phyloP scores from a whole-genome alignment of 1,140 invertebrate species.

The Ylistrum balloti region DNA sequence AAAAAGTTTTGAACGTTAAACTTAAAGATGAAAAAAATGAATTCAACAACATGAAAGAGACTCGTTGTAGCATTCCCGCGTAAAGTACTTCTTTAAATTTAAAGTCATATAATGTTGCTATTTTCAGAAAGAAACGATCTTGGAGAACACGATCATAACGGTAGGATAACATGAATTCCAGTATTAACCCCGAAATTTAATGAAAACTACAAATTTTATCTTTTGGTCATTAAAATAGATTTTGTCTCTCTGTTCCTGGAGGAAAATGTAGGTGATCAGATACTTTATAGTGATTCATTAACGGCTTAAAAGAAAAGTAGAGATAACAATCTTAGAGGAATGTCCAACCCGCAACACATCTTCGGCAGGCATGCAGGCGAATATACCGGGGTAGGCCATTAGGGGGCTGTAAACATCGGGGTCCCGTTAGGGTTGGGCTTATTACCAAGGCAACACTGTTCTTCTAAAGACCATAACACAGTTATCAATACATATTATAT shows the following conservation, averaged over 20 bases:
- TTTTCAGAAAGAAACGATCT: conserved; percentile 16
- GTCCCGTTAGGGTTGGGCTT: conserved; percentile 1
- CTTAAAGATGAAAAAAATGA: too few species aligned
- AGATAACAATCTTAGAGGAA: conserved; percentile 13
- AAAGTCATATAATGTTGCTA: too few species aligned
- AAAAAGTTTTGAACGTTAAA: too few species aligned
- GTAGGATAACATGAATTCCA: not conserved
- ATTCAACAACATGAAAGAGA: too few species aligned
- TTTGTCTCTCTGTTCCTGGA: not conserved
- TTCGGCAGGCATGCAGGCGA: not conserved
- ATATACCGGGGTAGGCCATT: not conserved
- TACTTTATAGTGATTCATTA: not conserved
- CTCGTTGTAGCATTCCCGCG: too few species aligned
- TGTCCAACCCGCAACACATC: not conserved
- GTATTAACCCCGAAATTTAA: conserved; percentile 6
- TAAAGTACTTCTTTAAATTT: too few species aligned
- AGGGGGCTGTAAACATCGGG: not conserved
- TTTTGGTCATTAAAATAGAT: not conserved
- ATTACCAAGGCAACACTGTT: not conserved
- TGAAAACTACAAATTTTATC: conserved; percentile 12
- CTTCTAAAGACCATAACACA: conserved; percentile 10
- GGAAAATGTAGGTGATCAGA: conserved; percentile 27
- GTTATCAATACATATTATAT: not conserved
- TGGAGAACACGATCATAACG: too few species aligned
- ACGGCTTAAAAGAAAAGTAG: conserved; percentile 14